Conservation (phyloP, 2,888 invertebrate species). For the Byasa hedistus region DNA sequence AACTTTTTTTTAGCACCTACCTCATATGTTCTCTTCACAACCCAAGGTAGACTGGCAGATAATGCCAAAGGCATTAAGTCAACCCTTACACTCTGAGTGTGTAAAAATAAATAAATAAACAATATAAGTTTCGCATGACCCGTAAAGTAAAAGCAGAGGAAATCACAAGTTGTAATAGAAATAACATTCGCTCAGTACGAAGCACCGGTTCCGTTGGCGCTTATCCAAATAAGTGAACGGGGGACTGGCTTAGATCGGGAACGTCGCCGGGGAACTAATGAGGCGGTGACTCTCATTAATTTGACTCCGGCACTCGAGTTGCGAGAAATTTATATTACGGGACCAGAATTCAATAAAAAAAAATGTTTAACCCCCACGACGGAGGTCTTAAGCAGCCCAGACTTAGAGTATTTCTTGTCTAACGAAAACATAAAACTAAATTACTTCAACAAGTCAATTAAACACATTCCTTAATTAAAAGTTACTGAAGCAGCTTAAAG, state of each 20-base stretch:
- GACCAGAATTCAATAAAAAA: constrained; percentile 29
- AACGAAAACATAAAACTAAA: neutral
- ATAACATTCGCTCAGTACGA: neutral
- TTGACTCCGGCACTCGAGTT: constrained; percentile 35
- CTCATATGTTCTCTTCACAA: no score
- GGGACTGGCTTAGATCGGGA: constrained; percentile 27
- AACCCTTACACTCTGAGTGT: no score
- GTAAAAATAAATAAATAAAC: neutral
- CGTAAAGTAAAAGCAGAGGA: neutral
- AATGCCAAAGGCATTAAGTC: no score
- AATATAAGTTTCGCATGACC: neutral
- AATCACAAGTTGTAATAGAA: neutral
- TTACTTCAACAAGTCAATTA: neutral
- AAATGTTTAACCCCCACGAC: constrained; percentile 24
- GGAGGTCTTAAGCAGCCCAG: constrained; percentile 18
- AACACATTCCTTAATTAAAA: no score
- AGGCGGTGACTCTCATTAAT: constrained; percentile 37
- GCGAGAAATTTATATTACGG: constrained; percentile 34
- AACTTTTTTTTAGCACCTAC: no score
- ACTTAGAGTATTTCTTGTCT: neutral
- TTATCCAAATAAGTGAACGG: constrained; percentile 35
- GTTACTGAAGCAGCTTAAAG: neutral
- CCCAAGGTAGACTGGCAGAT: no score
- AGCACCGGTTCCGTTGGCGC: constrained; percentile 27
- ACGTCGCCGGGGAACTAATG: constrained; percentile 37